Conservation (phyloP, 2,113 vertebrate species). For the Macrotis lagotis region DNA sequence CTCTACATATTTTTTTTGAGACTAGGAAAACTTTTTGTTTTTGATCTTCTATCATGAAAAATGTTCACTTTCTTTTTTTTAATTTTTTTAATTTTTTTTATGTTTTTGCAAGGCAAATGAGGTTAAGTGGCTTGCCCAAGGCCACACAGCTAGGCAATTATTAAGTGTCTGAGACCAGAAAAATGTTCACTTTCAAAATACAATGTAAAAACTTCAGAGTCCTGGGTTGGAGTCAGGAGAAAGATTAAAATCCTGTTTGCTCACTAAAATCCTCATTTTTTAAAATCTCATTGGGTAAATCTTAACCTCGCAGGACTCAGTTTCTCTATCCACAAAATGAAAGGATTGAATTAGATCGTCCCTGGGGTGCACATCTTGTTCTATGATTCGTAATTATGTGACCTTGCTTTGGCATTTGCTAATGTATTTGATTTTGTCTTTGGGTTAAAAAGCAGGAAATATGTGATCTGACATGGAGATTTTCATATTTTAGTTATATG, state of each 20-base stretch:
- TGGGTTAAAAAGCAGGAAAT: not conserved
- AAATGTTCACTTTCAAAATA: not conserved
- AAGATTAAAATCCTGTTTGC: not conserved
- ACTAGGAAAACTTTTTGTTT: constrained; percentile 55
- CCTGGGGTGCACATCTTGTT: not conserved
- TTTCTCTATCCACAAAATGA: not conserved
- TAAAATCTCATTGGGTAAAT: no score
- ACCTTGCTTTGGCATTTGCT: not conserved
- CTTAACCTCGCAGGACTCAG: not conserved
- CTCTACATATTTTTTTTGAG: constrained; percentile 62
- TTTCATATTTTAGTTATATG: not conserved
- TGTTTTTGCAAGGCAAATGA: no score
- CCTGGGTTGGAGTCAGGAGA: not conserved
- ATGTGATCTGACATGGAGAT: not conserved
- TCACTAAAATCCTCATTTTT: no score
- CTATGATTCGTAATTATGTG: not conserved
- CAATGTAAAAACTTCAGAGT: not conserved
- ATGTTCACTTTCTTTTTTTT: not conserved
- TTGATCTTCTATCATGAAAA: constrained; percentile 52
- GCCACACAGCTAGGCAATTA: no score
- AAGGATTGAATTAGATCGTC: not conserved
- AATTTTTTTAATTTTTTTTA: no score
- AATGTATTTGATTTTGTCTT: not conserved
- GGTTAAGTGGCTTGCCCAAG: no score
- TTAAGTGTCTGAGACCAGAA: no score